A percentile compares a stretch with the other conserved stretches of the same genome.
Evolutionary conservation across 2,888 invertebrate genomes (phyloP).

Genomic region (Megaustenia siamemsis): DNA sequence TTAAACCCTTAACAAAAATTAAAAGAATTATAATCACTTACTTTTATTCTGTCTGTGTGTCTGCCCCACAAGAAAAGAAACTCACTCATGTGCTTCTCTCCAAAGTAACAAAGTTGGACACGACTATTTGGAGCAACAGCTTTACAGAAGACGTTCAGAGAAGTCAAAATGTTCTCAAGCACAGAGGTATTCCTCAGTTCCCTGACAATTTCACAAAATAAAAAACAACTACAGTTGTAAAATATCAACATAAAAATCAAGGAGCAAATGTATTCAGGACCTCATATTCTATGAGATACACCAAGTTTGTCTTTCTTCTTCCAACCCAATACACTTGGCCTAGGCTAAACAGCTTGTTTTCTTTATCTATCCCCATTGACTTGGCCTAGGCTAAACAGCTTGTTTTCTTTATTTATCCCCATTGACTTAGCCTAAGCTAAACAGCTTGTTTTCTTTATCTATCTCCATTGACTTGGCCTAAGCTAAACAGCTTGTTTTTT

Average conservation of each 20-base stretch:
- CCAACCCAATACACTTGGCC: too few species aligned
- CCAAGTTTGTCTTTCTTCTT: too few species aligned
- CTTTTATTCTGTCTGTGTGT: slow-evolving; percentile 43
- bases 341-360: too few species aligned
- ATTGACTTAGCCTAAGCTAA: too few species aligned
- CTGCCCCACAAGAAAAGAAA: slow-evolving; percentile 34
- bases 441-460: too few species aligned
- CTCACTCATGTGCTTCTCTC: slow-evolving; percentile 18
- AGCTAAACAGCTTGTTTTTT: too few species aligned
- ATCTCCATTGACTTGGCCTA: too few species aligned
- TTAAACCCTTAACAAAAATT: neutral
- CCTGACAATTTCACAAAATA: neutral
- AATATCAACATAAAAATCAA: neutral
- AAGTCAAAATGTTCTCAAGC: slow-evolving; percentile 36
- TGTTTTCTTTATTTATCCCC: too few species aligned
- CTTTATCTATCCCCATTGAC: too few species aligned
- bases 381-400: too few species aligned
- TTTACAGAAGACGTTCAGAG: slow-evolving; percentile 43
- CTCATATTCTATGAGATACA: too few species aligned
- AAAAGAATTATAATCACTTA: neutral
- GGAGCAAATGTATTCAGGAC: too few species aligned
- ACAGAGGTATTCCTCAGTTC: slow-evolving; percentile 28
- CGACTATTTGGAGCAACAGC: slow-evolving; percentile 25
- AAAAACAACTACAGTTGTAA: neutral
- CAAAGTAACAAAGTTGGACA: slow-evolving; percentile 45